Evolutionary conservation across 2,113 vertebrate genomes (phyloP), one percentile per base, ranked within the genome.

Genomic region (Cebus imitator): DNA sequence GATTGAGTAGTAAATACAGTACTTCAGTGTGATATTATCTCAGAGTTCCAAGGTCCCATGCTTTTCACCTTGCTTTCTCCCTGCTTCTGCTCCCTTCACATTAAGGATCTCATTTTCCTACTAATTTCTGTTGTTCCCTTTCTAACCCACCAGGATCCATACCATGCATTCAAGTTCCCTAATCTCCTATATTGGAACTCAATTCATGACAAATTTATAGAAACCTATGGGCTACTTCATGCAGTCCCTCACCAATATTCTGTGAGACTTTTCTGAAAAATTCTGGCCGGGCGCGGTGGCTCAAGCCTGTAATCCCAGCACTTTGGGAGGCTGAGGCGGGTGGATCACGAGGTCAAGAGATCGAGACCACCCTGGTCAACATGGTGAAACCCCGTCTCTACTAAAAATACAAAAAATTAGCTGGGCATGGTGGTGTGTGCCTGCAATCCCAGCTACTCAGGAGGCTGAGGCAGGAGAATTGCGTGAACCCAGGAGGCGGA

Each of bases 241-340:
- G 4, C 25, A 37, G 2, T 45, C 12, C 64, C 17, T 73, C 50
- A 85, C 18, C 21, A 76, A 27, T 85, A 55, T 61, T 55, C 17
- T 79, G 8, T 86, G 82, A 82, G 66, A 89, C n/a, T n/a, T 27
- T 93, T 91, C 68, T 72, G 75, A 70, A 95, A 87, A 78, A 45
- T 82, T 48, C 32, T 37, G 90, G 10, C 3, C 43, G 37, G 37
- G 37, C 37, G 37, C 37, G 37, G 37, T 40, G 37, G 37, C 37
- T 40, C 37, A 40, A 40, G 37, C 37, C 37, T 40, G 37, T 40
- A 40, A 40, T 40, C 37, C 37, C 37, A 40, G 37, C 37, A 40
- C 37, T 40, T 40, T 40, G 37, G 37, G 37, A 40, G 37, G 37
- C 37, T 3, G 37, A 40, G 37, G 37, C 37, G 37, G 37, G 37